Percentiles rank a stretch among this genome's conserved stretches.
Conservation (phyloP, 2,888 invertebrate species). For the Mythimna vitellina region DNA sequence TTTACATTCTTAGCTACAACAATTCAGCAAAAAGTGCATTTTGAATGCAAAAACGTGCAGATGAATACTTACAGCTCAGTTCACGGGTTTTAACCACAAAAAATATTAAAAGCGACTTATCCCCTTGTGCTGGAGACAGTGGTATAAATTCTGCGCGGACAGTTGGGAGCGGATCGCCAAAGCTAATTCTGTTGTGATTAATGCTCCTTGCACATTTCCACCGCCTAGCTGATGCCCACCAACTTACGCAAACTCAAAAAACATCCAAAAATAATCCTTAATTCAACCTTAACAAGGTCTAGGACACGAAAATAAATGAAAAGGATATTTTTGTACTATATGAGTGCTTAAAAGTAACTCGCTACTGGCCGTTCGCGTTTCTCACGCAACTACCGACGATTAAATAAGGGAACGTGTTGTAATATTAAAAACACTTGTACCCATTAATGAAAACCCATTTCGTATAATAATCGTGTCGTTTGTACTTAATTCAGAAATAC, state of each 20-base stretch:
- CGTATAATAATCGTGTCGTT: conserved; percentile 70
- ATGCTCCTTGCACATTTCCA: conserved; percentile 88
- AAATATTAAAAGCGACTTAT: conserved; percentile 66
- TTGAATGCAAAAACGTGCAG: conserved; percentile 20
- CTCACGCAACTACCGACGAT: conserved; percentile 88
- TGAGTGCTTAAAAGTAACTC: conserved; percentile 79
- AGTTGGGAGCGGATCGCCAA: conserved; percentile 89
- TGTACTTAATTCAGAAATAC: conserved; percentile 67
- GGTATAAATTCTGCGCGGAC: conserved; percentile 87
- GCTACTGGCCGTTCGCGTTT: conserved; percentile 88
- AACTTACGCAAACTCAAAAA: conserved; percentile 60
- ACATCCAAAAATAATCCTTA: conserved; percentile 68
- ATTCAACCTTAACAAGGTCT: conserved; percentile 46
- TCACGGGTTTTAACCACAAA: conserved; percentile 32
- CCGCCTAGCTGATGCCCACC: conserved; percentile 76
- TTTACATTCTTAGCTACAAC: neutral
- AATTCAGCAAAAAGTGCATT: neutral
- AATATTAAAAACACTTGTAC: conserved; percentile 82
- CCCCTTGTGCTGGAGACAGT: conserved; percentile 64
- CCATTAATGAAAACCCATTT: conserved; percentile 75
- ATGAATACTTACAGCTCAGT: conserved; percentile 10
- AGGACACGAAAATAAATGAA: conserved; percentile 47
- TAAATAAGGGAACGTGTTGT: conserved; percentile 84
- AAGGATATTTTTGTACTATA: conserved; percentile 63
- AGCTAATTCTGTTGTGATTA: conserved; percentile 90